phyloP scores from a whole-genome alignment of 2,888 invertebrate species.

The Cephus pulcher region DNA sequence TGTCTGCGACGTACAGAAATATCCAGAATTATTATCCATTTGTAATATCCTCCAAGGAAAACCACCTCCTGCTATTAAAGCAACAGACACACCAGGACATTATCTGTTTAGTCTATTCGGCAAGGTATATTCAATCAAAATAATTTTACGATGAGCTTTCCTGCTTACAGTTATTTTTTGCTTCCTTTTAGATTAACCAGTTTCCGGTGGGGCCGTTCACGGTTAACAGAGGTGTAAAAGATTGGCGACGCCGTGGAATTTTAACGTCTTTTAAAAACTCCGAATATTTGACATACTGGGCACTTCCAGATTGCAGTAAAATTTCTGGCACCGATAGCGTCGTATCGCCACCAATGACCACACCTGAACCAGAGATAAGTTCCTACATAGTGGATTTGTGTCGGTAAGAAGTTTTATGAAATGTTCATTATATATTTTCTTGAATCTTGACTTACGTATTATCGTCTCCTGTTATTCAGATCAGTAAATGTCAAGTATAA shows the following conservation, averaged over 20 bases:
- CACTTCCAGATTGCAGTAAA: constrained; percentile 68
- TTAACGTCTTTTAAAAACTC: constrained; percentile 68
- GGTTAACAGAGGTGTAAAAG: constrained; percentile 69
- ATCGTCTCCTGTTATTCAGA: constrained; percentile 52
- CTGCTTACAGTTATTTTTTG: neutral
- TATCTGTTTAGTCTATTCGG: constrained; percentile 40
- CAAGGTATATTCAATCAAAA: constrained; percentile 9
- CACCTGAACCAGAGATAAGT: constrained; percentile 63
- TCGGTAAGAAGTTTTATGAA: constrained; percentile 63
- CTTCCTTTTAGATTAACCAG: constrained; percentile 67
- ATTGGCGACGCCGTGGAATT: constrained; percentile 68
- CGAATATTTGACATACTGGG: constrained; percentile 56
- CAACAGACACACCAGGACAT: constrained; percentile 25
- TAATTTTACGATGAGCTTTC: neutral
- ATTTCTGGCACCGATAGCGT: constrained; percentile 72
- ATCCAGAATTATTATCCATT: constrained; percentile 37
- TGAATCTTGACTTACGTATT: constrained; percentile 9
- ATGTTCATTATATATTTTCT: neutral
- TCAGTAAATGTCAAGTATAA: constrained; percentile 67
- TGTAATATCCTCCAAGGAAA: constrained; percentile 34
- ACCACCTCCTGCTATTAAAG: constrained; percentile 35
- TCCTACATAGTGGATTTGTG: constrained; percentile 72
- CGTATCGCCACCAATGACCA: constrained; percentile 69
- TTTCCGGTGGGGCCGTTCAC: constrained; percentile 70
- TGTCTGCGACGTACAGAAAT: constrained; percentile 64